Conservation (phyloP, 2,113 vertebrate genomes). For the Microtus oregoni region DNA sequence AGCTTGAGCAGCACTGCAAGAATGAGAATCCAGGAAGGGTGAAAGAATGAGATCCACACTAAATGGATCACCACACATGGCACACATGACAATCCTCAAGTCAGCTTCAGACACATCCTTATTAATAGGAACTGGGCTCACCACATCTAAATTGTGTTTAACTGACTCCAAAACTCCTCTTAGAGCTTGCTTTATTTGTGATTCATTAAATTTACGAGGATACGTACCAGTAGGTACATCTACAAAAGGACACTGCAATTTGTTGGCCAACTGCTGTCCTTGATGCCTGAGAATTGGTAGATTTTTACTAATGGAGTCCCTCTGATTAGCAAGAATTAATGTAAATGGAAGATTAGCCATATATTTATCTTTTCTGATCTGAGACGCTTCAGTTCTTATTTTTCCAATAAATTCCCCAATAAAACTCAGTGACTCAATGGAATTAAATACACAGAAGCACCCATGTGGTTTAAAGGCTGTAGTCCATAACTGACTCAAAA, state of each 20-base stretch:
- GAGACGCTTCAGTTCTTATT: conserved; percentile 95
- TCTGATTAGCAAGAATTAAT: conserved; percentile 97
- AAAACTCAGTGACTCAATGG: conserved; percentile 97
- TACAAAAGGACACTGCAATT: conserved; percentile 98
- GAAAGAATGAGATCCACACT: conserved; percentile 99
- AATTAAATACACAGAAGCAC: conserved; percentile 98
- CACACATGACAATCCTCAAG: conserved; percentile 98
- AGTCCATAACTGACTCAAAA: conserved; percentile 95
- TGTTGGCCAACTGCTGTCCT: conserved; percentile 98
- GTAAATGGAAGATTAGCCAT: conserved; percentile 95
- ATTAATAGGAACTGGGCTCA: conserved; percentile 94
- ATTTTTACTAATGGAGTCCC: conserved; percentile 95
- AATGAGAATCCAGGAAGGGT: conserved; percentile 97
- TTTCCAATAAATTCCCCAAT: conserved; percentile 97
- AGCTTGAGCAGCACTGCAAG: conserved; percentile 96
- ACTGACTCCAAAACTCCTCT: conserved; percentile 95
- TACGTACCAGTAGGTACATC: conserved; percentile 95
- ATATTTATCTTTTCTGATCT: conserved; percentile 94
- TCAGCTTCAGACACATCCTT: conserved; percentile 98
- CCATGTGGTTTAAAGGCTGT: conserved; percentile 97
- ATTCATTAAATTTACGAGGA: conserved; percentile 97
- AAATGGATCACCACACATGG: conserved; percentile 99
- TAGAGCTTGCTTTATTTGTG: conserved; percentile 97
- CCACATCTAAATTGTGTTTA: conserved; percentile 96
- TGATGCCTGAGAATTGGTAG: conserved; percentile 97